These are phyloP conservation scores for Dolichallabes microphthalmus DNA, from an alignment of 2,113 vertebrate genomes.

Conservation along the genomic window DNA sequence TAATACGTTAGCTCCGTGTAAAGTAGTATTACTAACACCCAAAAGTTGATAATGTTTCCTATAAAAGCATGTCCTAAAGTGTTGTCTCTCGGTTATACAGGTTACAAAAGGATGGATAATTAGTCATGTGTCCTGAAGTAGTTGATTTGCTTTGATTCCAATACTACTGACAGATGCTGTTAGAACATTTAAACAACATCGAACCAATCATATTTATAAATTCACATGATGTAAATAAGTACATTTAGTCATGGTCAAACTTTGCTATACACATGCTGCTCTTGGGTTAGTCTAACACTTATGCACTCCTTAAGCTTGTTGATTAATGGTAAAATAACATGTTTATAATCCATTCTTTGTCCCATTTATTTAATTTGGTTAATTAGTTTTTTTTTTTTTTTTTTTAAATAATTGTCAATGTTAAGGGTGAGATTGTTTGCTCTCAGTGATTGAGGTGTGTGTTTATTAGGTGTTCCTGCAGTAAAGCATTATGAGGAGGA, in stretches of 20 bases:
- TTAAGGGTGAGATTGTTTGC: not conserved
- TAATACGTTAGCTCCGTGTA: not conserved
- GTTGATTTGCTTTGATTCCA: not conserved
- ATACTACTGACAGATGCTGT: not conserved
- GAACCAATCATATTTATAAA: not conserved
- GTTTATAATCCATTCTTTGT: not conserved
- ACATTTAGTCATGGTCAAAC: not conserved
- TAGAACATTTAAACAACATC: not conserved
- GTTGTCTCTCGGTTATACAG: not conserved
- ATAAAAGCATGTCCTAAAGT: not conserved
- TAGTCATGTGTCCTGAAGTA: not conserved
- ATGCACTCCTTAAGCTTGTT: not conserved
- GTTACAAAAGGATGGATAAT: not conserved
- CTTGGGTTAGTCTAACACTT: not conserved
- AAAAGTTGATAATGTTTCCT: not conserved
- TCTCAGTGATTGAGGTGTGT: not conserved
- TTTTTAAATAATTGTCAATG: too few relatives aligned
- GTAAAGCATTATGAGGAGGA: slow-evolving; percentile 59
- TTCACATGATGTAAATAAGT: not conserved
- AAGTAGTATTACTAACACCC: not conserved
- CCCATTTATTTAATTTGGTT: not conserved
- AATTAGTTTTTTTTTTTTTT: too few relatives aligned
- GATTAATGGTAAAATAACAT: not conserved
- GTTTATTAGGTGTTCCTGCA: slow-evolving; percentile 8
- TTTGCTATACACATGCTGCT: not conserved